phyloP scores from a whole-genome alignment of 2,797 vertebrate genomes.

The Sebastes aleutianus region DNA sequence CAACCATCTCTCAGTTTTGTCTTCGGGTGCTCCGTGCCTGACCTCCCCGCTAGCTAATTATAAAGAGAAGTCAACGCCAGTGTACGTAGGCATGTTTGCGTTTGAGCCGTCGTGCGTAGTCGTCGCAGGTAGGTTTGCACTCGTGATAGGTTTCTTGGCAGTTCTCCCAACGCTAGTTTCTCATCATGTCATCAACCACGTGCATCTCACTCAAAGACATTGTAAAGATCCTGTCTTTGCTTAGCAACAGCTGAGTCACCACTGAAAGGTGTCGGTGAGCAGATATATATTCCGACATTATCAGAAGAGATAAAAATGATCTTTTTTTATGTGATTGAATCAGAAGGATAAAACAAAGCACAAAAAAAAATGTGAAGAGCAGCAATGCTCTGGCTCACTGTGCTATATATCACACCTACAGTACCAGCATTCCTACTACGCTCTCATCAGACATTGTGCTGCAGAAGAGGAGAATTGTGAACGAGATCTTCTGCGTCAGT shows the following conservation, averaged over 20 bases:
- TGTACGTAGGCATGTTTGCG: constrained; percentile 10
- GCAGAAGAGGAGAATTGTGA: constrained; percentile 59
- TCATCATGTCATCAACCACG: background rate
- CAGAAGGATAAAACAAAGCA: constrained; percentile 3
- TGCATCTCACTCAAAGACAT: background rate
- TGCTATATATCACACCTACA: constrained; percentile 46
- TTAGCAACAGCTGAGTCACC: constrained; percentile 52
- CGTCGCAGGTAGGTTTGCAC: background rate
- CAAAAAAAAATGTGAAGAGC: background rate
- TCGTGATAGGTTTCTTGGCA: background rate
- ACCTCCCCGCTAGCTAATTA: constrained; percentile 40
- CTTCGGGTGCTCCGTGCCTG: constrained; percentile 2
- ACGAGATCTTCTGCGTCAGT: constrained; percentile 54
- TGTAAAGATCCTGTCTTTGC: constrained; percentile 13
- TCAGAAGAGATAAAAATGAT: background rate
- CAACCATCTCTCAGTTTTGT: constrained; percentile 11
- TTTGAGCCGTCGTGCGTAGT: background rate
- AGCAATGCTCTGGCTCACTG: background rate
- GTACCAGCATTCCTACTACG: constrained; percentile 23
- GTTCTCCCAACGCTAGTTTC: background rate
- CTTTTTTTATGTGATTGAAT: background rate
- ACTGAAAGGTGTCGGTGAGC: background rate
- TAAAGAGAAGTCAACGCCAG: constrained; percentile 8
- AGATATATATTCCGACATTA: background rate
- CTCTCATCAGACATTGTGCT: constrained; percentile 46